phyloP scores from a whole-genome alignment of 2,113 vertebrate species.

The Noctilio leporinus region DNA sequence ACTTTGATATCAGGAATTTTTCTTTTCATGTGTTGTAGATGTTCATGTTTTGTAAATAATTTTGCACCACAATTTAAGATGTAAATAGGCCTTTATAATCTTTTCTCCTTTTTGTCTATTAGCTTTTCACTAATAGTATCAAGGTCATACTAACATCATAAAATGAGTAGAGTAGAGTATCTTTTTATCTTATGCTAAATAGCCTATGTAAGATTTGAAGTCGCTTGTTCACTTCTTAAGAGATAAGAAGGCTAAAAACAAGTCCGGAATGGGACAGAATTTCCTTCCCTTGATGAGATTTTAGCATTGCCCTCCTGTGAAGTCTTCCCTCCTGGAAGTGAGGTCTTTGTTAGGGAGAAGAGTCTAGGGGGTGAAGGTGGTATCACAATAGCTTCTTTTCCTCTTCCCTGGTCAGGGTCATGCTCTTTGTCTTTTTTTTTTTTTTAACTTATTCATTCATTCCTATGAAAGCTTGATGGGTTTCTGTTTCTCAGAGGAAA shows the following conservation, averaged over 20 bases:
- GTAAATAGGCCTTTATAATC: neutral
- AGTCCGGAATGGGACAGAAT: accelerated
- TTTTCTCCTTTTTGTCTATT: neutral
- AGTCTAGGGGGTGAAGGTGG: neutral
- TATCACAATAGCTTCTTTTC: neutral
- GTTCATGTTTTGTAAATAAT: neutral
- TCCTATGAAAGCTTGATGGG: neutral
- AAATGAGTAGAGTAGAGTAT: neutral
- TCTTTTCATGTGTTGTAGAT: neutral
- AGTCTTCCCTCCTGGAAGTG: neutral
- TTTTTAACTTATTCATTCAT: too few species aligned
- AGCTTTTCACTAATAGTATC: neutral
- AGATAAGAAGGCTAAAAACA: neutral
- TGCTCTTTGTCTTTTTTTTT: neutral
- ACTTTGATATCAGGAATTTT: neutral
- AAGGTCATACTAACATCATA: neutral
- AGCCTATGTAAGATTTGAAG: neutral
- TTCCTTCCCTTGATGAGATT: neutral
- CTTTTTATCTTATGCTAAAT: neutral
- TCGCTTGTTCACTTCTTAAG: neutral
- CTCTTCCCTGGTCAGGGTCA: neutral
- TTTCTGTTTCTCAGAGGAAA: neutral
- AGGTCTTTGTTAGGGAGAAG: neutral
- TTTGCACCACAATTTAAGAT: neutral
- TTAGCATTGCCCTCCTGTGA: neutral